A percentile compares a stretch with the other conserved stretches of the same genome.
Evolutionary conservation across 2,888 invertebrate genomes (phyloP).

Genomic region (Microchrysa polita): DNA sequence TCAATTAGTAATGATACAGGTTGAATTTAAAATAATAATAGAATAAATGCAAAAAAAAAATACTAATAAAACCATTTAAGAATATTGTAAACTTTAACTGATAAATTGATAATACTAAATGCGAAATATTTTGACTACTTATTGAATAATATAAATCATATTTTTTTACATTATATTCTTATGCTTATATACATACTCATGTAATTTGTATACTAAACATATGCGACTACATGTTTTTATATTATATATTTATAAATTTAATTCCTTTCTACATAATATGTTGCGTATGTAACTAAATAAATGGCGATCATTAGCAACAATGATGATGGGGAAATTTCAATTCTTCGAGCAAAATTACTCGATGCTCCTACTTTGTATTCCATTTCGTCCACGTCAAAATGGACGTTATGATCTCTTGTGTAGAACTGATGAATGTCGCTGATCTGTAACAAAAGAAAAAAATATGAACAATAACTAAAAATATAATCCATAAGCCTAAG

Average conservation of each 20-base stretch:
- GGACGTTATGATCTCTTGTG: conserved; percentile 70
- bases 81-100: too few relatives aligned
- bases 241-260: too few relatives aligned
- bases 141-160: not conserved
- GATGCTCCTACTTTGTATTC: conserved; percentile 64
- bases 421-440: conserved; percentile 80
- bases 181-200: not conserved
- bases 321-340: not conserved
- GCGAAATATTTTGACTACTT: conserved; percentile 14
- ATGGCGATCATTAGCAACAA: not conserved
- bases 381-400: conserved; percentile 62
- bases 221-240: not conserved
- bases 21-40: not conserved
- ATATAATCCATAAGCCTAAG: too few relatives aligned
- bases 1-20: conserved; percentile 25
- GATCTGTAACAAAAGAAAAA: conserved; percentile 71
- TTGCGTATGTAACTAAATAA: not conserved
- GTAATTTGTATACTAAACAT: not conserved
- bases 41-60: not conserved
- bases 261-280: not conserved
- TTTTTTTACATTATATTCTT: not conserved
- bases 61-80: too few relatives aligned
- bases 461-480: too few relatives aligned
- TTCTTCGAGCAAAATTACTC: conserved; percentile 32
- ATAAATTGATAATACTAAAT: not conserved